Conservation (phyloP, 2,797 vertebrate species). For the Eospalax fontanierii region DNA sequence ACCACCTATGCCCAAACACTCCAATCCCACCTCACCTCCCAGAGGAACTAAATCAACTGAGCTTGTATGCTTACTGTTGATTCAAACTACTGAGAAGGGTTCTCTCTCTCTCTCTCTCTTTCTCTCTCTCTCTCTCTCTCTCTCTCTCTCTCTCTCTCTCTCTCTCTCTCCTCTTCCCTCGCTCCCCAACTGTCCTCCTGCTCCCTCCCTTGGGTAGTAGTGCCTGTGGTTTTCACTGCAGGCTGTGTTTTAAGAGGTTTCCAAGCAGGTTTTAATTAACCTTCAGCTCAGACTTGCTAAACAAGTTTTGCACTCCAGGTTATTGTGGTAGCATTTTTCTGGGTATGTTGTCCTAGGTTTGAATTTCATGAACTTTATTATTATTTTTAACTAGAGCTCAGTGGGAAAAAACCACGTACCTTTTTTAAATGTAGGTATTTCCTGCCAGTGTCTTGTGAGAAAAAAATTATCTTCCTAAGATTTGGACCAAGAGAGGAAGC, state of each 20-base stretch:
- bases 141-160: background rate
- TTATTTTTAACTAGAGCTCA: constrained; percentile 73
- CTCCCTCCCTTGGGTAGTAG: constrained; percentile 15
- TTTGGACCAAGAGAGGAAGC: constrained; percentile 57
- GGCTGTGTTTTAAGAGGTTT: constrained; percentile 76
- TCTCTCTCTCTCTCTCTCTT: background rate
- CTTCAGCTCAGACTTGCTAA: constrained; percentile 79
- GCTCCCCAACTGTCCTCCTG: background rate
- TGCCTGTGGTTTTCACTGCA: constrained; percentile 37
- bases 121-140: no score
- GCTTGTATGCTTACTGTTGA: background rate
- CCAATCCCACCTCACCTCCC: background rate
- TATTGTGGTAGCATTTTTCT: constrained; percentile 80
- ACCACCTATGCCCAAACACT: background rate
- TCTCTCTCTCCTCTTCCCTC: no score
- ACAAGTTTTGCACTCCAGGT: constrained; percentile 82
- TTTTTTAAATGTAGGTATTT: constrained; percentile 72
- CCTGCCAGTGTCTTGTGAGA: constrained; percentile 70
- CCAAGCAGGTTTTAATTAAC: constrained; percentile 81
- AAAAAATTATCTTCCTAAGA: constrained; percentile 59
- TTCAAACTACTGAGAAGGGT: background rate
- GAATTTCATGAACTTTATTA: constrained; percentile 78
- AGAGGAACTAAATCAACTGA: background rate
- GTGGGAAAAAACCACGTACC: constrained; percentile 44
- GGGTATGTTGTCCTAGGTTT: constrained; percentile 74